A percentile compares a stretch with the other conserved stretches of the same genome.
Conservation (phyloP, 53 echinoderm and acorn worm genomes). For the Holothuria leucospilota region DNA sequence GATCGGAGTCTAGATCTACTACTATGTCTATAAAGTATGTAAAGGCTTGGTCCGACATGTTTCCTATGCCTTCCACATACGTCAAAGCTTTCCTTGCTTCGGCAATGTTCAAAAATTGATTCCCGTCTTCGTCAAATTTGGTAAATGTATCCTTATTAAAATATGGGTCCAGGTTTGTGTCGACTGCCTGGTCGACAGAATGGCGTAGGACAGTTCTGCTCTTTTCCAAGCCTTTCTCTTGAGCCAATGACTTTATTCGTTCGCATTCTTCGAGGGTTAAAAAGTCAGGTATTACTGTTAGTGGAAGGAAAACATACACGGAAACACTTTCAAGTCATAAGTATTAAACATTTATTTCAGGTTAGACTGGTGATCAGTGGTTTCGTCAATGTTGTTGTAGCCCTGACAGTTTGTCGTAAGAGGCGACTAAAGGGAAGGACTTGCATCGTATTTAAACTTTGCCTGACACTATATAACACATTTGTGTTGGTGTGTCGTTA, state of each 20-base stretch:
- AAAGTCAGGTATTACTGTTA: slow-evolving; percentile 27
- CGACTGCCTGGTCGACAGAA: slow-evolving; percentile 4
- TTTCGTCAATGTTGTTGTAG: too few species aligned
- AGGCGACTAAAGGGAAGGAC: too few species aligned
- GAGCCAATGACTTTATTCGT: slow-evolving; percentile 1
- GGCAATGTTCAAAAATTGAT: not conserved
- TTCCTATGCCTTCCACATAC: not conserved
- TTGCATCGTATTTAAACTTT: too few species aligned
- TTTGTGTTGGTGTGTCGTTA: too few species aligned
- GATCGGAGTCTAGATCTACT: slow-evolving; percentile 24
- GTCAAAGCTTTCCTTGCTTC: slow-evolving; percentile 13
- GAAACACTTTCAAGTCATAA: too few species aligned
- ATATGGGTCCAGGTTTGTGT: not conserved
- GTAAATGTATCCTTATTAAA: slow-evolving; percentile 15
- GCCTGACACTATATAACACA: too few species aligned
- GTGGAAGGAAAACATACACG: too few species aligned
- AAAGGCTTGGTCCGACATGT: slow-evolving; percentile 6
- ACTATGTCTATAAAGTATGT: slow-evolving; percentile 7
- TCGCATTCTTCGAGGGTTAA: slow-evolving; percentile 29
- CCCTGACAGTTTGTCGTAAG: too few species aligned
- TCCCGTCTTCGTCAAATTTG: slow-evolving; percentile 16
- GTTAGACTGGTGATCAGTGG: too few species aligned
- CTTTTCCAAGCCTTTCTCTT: slow-evolving; percentile 3
- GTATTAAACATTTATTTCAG: too few species aligned
- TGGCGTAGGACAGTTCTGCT: slow-evolving; percentile 34